A percentile compares a stretch with the other conserved stretches of the same genome.
Conservation (phyloP, 2,113 vertebrate species). For the Crocuta crocuta region DNA sequence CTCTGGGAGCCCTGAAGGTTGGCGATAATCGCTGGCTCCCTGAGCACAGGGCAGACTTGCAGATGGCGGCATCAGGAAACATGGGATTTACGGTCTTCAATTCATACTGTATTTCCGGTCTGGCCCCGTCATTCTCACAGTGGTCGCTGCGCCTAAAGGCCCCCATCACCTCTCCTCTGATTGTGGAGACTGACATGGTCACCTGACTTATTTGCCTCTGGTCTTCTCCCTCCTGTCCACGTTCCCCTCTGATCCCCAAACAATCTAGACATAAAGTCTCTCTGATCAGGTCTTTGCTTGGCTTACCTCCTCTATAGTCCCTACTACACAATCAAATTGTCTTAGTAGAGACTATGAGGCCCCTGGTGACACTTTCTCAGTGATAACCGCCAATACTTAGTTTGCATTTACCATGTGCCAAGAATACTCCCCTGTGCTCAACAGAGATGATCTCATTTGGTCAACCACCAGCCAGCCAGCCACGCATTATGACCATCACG, state of each 20-base stretch:
- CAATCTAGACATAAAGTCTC: neutral
- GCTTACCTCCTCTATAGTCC: neutral
- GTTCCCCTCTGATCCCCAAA: neutral
- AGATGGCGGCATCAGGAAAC: neutral
- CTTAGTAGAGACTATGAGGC: neutral
- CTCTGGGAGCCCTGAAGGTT: neutral
- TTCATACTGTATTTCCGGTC: neutral
- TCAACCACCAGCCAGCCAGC: neutral
- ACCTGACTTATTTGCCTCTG: neutral
- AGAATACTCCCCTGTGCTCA: no score
- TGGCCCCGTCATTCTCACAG: no score
- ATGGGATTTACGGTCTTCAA: neutral
- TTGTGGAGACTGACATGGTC: neutral
- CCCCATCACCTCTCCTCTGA: neutral
- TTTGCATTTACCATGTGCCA: neutral
- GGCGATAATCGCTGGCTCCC: neutral
- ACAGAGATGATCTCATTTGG: neutral
- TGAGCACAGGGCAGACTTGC: neutral
- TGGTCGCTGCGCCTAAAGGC: neutral
- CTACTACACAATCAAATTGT: neutral
- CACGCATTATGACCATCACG: neutral
- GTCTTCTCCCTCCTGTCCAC: neutral
- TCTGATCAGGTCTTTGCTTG: neutral
- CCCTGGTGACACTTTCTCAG: neutral
- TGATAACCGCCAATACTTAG: accelerated